phyloP scores from a whole-genome alignment of 2,888 invertebrate species.

The Vannuccia rotundouncinata region DNA sequence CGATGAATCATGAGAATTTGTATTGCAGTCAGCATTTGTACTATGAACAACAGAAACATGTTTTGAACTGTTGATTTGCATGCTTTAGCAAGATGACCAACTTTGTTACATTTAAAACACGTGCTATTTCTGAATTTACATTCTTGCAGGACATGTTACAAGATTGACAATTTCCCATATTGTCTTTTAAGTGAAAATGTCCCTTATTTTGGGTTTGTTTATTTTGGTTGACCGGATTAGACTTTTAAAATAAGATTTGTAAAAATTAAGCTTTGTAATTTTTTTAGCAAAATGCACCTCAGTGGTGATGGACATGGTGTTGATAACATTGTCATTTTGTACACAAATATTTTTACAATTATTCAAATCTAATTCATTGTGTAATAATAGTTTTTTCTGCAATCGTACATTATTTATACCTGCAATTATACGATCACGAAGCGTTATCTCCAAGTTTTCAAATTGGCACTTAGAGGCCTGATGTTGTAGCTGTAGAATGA shows the following conservation, averaged over 20 bases:
- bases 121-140: conserved; percentile 11
- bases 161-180: conserved; percentile 3
- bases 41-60: not conserved
- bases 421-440: not conserved
- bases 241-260: not conserved
- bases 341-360: not conserved
- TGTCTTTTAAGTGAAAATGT: conserved; percentile 7
- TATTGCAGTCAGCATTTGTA: conserved; percentile 10
- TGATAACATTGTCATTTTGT: conserved; percentile 23
- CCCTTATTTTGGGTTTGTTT: not conserved
- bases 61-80: not conserved
- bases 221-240: not conserved
- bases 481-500: not conserved
- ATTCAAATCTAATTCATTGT: not conserved
- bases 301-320: not conserved
- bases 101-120: conserved; percentile 8
- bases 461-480: not conserved
- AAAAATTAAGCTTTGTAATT: not conserved
- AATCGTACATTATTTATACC: not conserved
- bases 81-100: not conserved
- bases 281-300: not conserved
- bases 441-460: not conserved
- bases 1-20: not conserved
- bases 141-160: not conserved
- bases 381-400: not conserved